phyloP scores from a whole-genome alignment of 2,797 vertebrate genomes.

The Silurus lanzhouensis region DNA sequence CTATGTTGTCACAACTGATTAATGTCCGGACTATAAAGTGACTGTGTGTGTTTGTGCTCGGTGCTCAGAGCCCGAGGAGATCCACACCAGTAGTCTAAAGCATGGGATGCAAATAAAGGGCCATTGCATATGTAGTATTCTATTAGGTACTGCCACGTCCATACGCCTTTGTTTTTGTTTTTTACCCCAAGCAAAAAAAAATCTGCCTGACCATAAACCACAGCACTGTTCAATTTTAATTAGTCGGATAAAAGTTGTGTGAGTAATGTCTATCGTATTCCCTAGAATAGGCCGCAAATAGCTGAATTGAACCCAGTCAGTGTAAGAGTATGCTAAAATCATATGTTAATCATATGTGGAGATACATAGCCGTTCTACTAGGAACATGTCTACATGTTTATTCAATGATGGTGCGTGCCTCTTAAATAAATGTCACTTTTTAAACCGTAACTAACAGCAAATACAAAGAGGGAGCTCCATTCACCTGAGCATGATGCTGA shows the following conservation, averaged over 20 bases:
- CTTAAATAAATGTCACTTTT: background rate
- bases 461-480: background rate
- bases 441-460: no score
- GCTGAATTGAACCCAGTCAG: background rate
- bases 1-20: slow-evolving; percentile 81
- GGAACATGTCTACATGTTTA: slow-evolving; percentile 3
- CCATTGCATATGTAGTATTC: slow-evolving; percentile 62
- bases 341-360: background rate
- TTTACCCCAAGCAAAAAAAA: background rate
- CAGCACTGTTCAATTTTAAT: background rate
- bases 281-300: background rate
- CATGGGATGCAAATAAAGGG: slow-evolving; percentile 78
- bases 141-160: background rate
- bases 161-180: background rate
- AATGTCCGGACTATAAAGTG: slow-evolving; percentile 73
- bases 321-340: background rate
- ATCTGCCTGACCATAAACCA: background rate
- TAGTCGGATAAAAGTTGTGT: background rate
- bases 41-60: slow-evolving; percentile 64
- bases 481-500: background rate
- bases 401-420: background rate
- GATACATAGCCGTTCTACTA: background rate
- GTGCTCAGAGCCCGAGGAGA: slow-evolving; percentile 62
- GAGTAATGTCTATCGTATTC: background rate
- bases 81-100: slow-evolving; percentile 77